Evolutionary conservation across 64 coral and sea anemone species (phyloP).

Genomic region (Hydrozoanthus tunicans): DNA sequence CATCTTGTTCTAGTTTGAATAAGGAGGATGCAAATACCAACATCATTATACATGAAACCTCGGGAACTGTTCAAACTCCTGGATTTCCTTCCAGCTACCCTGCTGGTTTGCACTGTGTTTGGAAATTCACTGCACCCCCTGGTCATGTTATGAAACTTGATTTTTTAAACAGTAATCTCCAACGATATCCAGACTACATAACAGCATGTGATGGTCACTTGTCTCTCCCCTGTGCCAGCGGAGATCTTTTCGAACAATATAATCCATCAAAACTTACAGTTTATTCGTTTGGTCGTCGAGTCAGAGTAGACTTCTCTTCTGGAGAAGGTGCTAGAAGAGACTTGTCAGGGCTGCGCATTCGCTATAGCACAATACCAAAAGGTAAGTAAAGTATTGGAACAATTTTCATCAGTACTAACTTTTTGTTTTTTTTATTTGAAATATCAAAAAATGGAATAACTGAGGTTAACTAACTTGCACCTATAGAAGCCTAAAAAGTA

Average conservation of each 20-base stretch:
- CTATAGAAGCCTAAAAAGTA: too few species aligned
- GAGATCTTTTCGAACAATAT: too few species aligned
- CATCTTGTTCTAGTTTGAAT: constrained; percentile 17
- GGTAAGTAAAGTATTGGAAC: background rate
- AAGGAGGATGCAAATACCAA: constrained; percentile 18
- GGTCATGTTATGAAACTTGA: constrained; percentile 5
- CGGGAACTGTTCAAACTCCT: background rate
- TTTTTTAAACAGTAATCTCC: background rate
- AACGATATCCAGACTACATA: background rate
- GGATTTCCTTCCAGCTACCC: constrained; percentile 20
- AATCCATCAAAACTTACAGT: background rate
- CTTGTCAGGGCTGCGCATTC: background rate
- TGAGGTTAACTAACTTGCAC: too few species aligned
- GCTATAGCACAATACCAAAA: constrained; percentile 18
- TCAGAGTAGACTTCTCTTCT: background rate
- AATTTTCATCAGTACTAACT: too few species aligned
- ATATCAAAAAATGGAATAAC: too few species aligned
- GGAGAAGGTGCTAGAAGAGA: background rate
- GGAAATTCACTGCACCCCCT: constrained; percentile 15
- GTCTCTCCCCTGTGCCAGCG: background rate
- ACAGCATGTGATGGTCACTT: background rate
- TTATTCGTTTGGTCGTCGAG: constrained; percentile 1
- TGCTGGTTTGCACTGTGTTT: background rate
- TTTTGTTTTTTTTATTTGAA: too few species aligned
- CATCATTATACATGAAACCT: background rate